A percentile compares a stretch with the other conserved stretches of the same genome.
These are phyloP conservation scores for Diachasma alloeum DNA, from an alignment of 1,140 invertebrate species.

Conservation along the genomic window DNA sequence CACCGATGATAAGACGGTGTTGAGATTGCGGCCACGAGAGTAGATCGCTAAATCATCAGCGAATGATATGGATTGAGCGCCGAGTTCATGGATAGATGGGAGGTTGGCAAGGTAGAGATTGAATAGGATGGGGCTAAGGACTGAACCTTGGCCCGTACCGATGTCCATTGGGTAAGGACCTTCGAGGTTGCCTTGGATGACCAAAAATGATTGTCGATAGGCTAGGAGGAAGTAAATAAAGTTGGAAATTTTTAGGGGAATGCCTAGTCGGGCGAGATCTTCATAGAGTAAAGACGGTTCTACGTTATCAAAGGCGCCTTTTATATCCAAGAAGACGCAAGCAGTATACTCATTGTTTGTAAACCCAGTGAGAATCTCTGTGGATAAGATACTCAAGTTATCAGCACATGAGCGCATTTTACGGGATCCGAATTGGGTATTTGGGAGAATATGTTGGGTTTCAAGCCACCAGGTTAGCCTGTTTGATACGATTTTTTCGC, in stretches of 20 bases:
- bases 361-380: not conserved
- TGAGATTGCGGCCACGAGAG: not conserved
- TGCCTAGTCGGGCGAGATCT: not conserved
- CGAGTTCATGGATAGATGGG: not conserved
- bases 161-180: not conserved
- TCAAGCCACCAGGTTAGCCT: slow-evolving; percentile 27
- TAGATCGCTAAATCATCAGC: not conserved
- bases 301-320: slow-evolving; percentile 37
- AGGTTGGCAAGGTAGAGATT: not conserved
- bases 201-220: not conserved
- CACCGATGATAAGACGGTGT: not conserved
- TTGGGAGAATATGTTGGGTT: slow-evolving; percentile 12
- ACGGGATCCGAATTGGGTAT: slow-evolving; percentile 30
- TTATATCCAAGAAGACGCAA: slow-evolving; percentile 30
- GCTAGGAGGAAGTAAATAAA: not conserved
- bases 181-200: too few species aligned
- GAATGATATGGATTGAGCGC: not conserved
- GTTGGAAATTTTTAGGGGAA: not conserved
- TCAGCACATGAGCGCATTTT: slow-evolving; percentile 25
- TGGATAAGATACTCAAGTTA: slow-evolving; percentile 12
- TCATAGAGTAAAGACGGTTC: not conserved
- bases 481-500: slow-evolving; percentile 32
- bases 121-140: not conserved
- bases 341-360: not conserved
- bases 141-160: not conserved